Base-by-base conservation (phyloP, 2,797 vertebrate species). In the Hozukius guyotensis region DNA sequence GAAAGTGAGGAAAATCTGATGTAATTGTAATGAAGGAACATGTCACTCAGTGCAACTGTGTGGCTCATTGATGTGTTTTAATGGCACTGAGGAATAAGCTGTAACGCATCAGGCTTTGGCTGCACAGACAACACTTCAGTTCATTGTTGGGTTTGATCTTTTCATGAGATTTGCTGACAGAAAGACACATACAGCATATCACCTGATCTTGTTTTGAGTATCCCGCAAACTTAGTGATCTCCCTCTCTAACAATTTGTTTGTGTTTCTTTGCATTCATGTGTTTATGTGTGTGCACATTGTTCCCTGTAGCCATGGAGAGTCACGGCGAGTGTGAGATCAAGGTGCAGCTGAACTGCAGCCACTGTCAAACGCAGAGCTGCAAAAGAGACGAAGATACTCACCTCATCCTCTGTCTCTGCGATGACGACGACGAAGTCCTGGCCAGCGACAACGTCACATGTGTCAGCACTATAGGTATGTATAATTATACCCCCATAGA, bases 321-420 rank as follows among this genome's bases (percentile, higher is more conserved):
- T 78, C 97, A 98, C 0, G 97, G 98, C 3, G 97, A 99, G 82
- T 97, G 96, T 84, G 96, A 97, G 87, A 97, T 98, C 93, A 94
- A 95, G 92, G 95, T 97, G 67, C 95, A 97, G 72, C 93, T 97
- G 38, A 98, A 96, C 88, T 98, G 97, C 89, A 98, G 96, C 91
- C 97, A 98, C 88, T 98, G 98, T 80, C 95, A 97, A 85, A 96
- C 96, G 0, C 97, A 97, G 90, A 97, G 89, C 93, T 99, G 97
- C 88, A 96, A 93, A 27, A 93, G 94, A 32, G 95, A 96, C 20
- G 93, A 96, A 65, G 95, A 95, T 1, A 94, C 95, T 64, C 95
- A 92, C 71, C 81, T 95, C 49, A 90, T 97, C 25, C 80, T 96
- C 56, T 98, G 98, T 64, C 88, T 96, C 1, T 99, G 98, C 79